Percentiles rank a stretch among this genome's conserved stretches.
phyloP scores from a whole-genome alignment of 2,113 vertebrate species.

The Muntiacus reevesi region DNA sequence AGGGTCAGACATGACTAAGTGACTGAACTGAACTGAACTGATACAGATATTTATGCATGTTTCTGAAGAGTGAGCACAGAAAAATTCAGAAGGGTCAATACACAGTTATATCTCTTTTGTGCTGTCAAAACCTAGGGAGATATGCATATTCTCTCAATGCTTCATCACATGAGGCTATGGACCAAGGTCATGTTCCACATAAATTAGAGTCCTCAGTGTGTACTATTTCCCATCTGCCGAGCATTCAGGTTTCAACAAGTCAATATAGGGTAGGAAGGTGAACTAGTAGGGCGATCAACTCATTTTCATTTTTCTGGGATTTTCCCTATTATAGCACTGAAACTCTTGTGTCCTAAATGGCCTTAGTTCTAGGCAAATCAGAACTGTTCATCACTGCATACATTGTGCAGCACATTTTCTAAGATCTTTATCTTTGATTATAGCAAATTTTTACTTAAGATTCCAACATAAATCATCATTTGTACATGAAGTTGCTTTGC shows the following conservation, averaged over 20 bases:
- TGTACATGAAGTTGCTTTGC: background rate
- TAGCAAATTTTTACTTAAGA: background rate
- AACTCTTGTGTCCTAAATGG: background rate
- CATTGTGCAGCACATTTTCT: background rate
- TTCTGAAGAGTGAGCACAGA: background rate
- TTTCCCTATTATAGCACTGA: background rate
- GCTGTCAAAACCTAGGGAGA: background rate
- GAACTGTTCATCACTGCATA: background rate
- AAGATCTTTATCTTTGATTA: background rate
- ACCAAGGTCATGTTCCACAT: background rate
- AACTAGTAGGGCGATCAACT: background rate
- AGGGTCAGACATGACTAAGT: rapidly evolving
- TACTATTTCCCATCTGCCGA: background rate
- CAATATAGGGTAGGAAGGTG: background rate
- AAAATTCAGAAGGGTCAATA: background rate
- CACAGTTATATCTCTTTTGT: background rate
- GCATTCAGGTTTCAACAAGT: background rate
- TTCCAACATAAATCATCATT: background rate
- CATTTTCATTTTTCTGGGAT: background rate
- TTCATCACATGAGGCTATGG: background rate
- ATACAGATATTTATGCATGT: background rate
- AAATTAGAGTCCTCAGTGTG: background rate
- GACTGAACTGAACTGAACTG: background rate
- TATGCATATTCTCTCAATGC: background rate
- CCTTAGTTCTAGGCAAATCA: background rate